Percentiles rank a stretch among this genome's conserved stretches.
phyloP scores from a whole-genome alignment of 1,140 invertebrate genomes.

The Babylonia areolata region DNA sequence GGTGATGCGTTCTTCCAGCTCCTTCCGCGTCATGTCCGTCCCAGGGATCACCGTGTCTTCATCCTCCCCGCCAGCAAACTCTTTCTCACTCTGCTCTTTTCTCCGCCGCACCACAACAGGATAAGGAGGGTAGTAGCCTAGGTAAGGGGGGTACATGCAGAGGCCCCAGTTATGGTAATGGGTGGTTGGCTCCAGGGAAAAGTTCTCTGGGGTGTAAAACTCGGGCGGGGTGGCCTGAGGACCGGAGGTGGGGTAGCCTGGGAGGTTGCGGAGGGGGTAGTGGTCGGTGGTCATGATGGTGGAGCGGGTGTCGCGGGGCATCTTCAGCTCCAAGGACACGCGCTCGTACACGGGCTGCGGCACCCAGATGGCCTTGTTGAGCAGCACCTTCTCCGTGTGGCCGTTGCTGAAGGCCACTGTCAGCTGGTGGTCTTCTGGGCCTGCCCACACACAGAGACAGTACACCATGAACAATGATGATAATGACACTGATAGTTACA shows the following conservation, averaged over 20 bases:
- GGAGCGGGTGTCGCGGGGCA: constrained; percentile 63
- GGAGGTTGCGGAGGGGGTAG: constrained; percentile 64
- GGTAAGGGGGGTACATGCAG: constrained; percentile 37
- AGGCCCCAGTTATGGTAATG: constrained; percentile 26
- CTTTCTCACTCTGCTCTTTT: constrained; percentile 11
- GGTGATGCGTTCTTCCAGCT: constrained; percentile 65
- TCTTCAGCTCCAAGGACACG: constrained; percentile 65
- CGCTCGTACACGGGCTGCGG: constrained; percentile 61
- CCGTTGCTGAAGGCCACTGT: constrained; percentile 70
- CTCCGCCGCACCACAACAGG: constrained; percentile 44
- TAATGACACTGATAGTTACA: neutral
- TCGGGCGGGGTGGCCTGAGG: constrained; percentile 50
- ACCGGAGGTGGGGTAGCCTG: constrained; percentile 57
- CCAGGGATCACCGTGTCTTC: constrained; percentile 59
- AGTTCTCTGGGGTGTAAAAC: constrained; percentile 48
- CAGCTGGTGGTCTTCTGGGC: constrained; percentile 58
- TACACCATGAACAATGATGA: neutral
- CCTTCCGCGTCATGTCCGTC: constrained; percentile 61
- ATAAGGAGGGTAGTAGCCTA: constrained; percentile 53
- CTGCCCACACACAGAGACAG: constrained; percentile 42
- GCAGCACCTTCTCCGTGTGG: constrained; percentile 56
- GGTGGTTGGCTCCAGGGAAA: constrained; percentile 47
- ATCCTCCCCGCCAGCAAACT: constrained; percentile 42
- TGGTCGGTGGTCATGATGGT: constrained; percentile 55
- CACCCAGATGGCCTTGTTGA: constrained; percentile 66